Percentiles rank a stretch among this genome's conserved stretches.
Conservation (phyloP, 1,140 invertebrate genomes). For the Nylanderia fulva region DNA sequence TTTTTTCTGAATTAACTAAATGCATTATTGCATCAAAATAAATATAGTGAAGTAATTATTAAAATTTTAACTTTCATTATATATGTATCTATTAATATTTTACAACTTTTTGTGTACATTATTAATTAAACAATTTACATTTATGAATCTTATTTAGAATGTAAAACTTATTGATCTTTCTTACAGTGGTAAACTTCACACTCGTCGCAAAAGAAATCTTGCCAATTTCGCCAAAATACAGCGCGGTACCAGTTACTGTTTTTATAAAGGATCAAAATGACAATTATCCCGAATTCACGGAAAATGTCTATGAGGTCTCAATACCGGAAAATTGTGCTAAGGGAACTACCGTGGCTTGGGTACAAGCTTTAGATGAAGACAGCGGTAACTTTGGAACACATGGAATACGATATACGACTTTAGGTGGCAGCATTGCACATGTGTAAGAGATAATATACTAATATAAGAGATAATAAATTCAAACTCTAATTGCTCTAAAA, state of each 20-base stretch:
- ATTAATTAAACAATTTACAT: too few species aligned
- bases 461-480: constrained; percentile 68
- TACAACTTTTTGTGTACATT: too few species aligned
- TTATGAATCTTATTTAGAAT: background rate
- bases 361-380: constrained; percentile 94
- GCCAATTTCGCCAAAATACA: constrained; percentile 90
- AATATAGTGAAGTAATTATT: too few species aligned
- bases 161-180: constrained; percentile 6
- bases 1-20: background rate
- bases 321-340: constrained; percentile 93
- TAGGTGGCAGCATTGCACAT: constrained; percentile 93
- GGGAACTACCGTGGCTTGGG: constrained; percentile 93
- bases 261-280: constrained; percentile 97
- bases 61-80: too few species aligned
- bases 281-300: constrained; percentile 96
- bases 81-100: too few species aligned
- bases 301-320: constrained; percentile 91
- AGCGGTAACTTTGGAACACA: constrained; percentile 94
- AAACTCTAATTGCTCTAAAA: background rate
- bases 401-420: constrained; percentile 94
- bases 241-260: constrained; percentile 93
- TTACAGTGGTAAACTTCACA: constrained; percentile 93
- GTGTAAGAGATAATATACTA: constrained; percentile 87
- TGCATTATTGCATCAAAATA: too few species aligned
- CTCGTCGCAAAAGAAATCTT: constrained; percentile 94